These are phyloP conservation scores for Lophius americanus DNA, from an alignment of 2,797 vertebrate species.

Conservation along the genomic window DNA sequence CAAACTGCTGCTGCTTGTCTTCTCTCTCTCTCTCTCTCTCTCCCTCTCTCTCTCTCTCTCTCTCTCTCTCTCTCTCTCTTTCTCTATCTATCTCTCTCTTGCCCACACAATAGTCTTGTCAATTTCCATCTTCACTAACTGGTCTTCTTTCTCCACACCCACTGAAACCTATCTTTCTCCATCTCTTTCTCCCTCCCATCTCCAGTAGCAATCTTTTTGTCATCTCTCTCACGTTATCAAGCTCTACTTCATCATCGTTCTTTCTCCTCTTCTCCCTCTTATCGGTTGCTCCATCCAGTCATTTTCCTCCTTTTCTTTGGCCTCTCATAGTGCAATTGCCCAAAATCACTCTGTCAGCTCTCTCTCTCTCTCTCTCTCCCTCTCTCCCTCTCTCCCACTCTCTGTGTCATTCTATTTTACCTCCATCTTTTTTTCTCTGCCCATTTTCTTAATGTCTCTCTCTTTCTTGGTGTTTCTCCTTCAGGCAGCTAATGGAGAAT, in stretches of 20 bases:
- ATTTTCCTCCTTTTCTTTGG: constrained; percentile 32
- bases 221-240: constrained; percentile 10
- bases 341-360: constrained; percentile 41
- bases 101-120: constrained; percentile 59
- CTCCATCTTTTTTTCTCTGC: constrained; percentile 17
- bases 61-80: constrained; percentile 10
- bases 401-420: constrained; percentile 12
- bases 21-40: constrained; percentile 28
- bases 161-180: constrained; percentile 25
- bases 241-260: constrained; percentile 42
- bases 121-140: constrained; percentile 51
- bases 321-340: constrained; percentile 38
- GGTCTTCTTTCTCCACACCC: constrained; percentile 36
- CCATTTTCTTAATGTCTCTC: constrained; percentile 31
- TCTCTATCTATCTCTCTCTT: constrained; percentile 11
- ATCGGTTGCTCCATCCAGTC: constrained; percentile 35
- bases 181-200: constrained; percentile 28
- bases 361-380: constrained; percentile 18
- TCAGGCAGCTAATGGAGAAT: constrained; percentile 97
- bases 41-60: constrained; percentile 27
- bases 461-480: constrained; percentile 50
- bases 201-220: constrained; percentile 27
- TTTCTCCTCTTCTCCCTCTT: constrained; percentile 32
- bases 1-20: constrained; percentile 58
- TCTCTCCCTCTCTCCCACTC: constrained; percentile 24